Base-by-base conservation (phyloP, 2,797 vertebrate genomes). In the Clarias platycephalus region DNA sequence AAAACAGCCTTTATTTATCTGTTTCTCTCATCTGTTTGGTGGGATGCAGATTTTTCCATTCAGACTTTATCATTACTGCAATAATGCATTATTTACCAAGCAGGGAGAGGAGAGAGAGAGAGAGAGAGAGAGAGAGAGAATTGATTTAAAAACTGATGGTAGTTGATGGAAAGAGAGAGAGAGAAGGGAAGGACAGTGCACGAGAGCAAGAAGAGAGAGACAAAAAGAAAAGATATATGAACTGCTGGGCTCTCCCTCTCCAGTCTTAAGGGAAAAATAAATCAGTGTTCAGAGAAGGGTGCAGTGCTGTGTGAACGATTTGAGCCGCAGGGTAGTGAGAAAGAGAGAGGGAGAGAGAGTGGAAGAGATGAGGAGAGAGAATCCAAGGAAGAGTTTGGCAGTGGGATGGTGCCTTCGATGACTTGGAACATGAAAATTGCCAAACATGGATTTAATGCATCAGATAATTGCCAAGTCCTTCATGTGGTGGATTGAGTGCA, bases 241-340 rank as follows among this genome's bases (percentile, higher is more conserved):
- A 87, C 93, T 92, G 90, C 88, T 91, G 89, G 85, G 81, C 86
- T 92, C 91, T 87, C 89, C 88, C 89, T 84, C 40, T 81, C 60
- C 71, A 86, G 89, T 89, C 91, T 91, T 86, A 28, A 0, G 75
- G 90, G 91, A 93, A 89, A 91, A 87, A 91, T 95, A 94, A 94
- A 95, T 92, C 88, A 81, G 87, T 80, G 91, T 92, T 93, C 93
- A 94, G 93, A 94, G 94, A 95, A 94, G 26, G 0, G 77, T 89
- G 88, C 89, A 91, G 91, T 89, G 91, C 90, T 92, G 88, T 87
- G 92, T 90, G 94, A 93, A 89, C 90, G 80, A 93, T 90, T 88
- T 88, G 91, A 90, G 76, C 60, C 34, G 58, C 24, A 26, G 67
- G 77, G 67, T 66, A 49, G 70, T 67, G 44, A 66, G 82, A 80